A percentile compares a stretch with the other conserved stretches of the same genome.
These are phyloP conservation scores for Emys orbicularis DNA, from an alignment of 2,797 vertebrate genomes.

Conservation along the genomic window DNA sequence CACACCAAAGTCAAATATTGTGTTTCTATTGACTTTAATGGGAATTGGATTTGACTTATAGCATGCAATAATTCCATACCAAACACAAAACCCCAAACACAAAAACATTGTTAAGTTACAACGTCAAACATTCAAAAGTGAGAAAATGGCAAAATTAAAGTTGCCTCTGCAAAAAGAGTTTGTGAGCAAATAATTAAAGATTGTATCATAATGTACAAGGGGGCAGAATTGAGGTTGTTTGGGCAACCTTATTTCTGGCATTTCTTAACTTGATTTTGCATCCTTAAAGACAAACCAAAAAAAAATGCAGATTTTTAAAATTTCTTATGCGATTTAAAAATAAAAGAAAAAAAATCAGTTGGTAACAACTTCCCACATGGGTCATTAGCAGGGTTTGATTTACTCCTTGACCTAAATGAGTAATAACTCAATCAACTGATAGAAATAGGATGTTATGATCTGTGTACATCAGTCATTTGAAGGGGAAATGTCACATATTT, in stretches of 20 bases:
- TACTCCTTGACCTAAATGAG: no score
- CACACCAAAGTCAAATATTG: background rate
- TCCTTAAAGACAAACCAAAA: no score
- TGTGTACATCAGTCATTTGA: no score
- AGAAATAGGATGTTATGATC: no score
- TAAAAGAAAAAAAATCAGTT: no score
- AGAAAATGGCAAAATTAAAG: fast-evolving
- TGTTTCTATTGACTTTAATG: background rate
- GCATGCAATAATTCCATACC: background rate
- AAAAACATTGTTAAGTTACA: background rate
- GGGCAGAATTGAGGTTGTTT: background rate
- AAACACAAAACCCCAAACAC: background rate
- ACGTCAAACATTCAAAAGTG: background rate
- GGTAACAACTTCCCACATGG: no score
- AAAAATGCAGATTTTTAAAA: no score
- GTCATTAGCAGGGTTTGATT: no score
- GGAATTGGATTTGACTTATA: background rate
- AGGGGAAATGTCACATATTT: no score
- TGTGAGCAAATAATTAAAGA: background rate
- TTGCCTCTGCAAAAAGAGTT: fast-evolving
- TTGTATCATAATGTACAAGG: background rate
- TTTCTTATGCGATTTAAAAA: no score
- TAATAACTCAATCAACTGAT: no score
- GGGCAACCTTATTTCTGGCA: background rate
- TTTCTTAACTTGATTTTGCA: fast-evolving